Percentiles rank a stretch among this genome's conserved stretches.
phyloP scores from a whole-genome alignment of 2,888 invertebrate species.

The Lathronympha strigana region DNA sequence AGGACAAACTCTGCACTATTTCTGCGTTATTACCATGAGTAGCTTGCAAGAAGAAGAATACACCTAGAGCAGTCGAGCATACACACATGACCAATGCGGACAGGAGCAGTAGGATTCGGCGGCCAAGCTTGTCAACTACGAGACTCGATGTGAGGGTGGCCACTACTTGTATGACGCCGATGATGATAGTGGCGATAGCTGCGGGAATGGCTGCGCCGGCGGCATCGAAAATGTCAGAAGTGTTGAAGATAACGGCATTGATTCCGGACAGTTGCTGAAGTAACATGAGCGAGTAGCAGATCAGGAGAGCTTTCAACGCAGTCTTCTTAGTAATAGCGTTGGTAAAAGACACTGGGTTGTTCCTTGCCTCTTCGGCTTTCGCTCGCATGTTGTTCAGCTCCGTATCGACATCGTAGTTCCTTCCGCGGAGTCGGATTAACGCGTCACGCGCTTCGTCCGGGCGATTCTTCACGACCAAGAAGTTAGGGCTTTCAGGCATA shows the following conservation, averaged over 20 bases:
- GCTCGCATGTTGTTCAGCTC: slow-evolving; percentile 86
- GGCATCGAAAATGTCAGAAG: slow-evolving; percentile 88
- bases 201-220: slow-evolving; percentile 85
- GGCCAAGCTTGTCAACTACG: slow-evolving; percentile 91
- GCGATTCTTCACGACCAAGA: slow-evolving; percentile 86
- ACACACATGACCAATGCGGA: slow-evolving; percentile 89
- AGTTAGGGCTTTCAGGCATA: slow-evolving; percentile 95
- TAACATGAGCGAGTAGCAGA: slow-evolving; percentile 92
- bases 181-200: slow-evolving; percentile 88
- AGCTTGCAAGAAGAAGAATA: slow-evolving; percentile 86
- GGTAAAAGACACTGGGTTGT: slow-evolving; percentile 82
- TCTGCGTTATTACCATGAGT: slow-evolving; percentile 58
- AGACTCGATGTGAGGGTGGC: slow-evolving; percentile 90
- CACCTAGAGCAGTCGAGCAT: slow-evolving; percentile 87
- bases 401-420: slow-evolving; percentile 85
- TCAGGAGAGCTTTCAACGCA: slow-evolving; percentile 87
- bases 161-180: slow-evolving; percentile 92
- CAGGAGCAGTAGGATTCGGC: slow-evolving; percentile 89
- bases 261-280: slow-evolving; percentile 95
- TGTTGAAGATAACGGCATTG: slow-evolving; percentile 93
- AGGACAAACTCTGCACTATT: slow-evolving; percentile 84
- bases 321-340: slow-evolving; percentile 85
- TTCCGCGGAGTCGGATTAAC: slow-evolving; percentile 89
- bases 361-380: slow-evolving; percentile 79
- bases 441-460: slow-evolving; percentile 87